These are phyloP conservation scores for Poeciliopsis gracilis DNA, from an alignment of 2,797 vertebrate species.

Conservation along the genomic window DNA sequence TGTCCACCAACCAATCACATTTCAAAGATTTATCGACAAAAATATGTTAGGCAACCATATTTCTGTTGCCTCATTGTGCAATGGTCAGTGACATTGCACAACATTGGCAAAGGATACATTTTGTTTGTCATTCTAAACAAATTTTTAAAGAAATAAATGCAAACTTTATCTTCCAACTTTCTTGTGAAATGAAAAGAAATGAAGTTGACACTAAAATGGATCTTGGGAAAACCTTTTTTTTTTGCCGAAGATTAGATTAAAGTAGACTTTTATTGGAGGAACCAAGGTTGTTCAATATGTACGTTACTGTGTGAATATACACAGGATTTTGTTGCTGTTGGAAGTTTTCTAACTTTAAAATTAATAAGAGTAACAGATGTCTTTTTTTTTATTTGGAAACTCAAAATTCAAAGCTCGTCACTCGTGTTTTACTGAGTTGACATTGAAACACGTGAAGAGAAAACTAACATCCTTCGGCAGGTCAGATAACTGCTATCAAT, in stretches of 20 bases:
- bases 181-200: background rate
- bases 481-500: no score
- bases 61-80: background rate
- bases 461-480: no score
- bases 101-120: background rate
- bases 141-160: background rate
- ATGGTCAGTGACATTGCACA: background rate
- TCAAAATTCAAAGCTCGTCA: no score
- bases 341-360: no score
- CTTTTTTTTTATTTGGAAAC: no score
- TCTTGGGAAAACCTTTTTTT: background rate
- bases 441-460: no score
- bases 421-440: no score
- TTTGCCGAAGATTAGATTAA: background rate
- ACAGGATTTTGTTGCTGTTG: no score
- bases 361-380: no score
- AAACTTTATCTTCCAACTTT: background rate
- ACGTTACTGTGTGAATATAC: no score
- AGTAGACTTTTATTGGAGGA: background rate
- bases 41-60: background rate
- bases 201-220: background rate
- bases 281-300: rapidly evolving
- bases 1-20: background rate
- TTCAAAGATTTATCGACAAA: background rate
- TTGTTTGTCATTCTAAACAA: background rate